Evolutionary conservation across 1,140 invertebrate species (phyloP).

Genomic region (Thrips palmi): DNA sequence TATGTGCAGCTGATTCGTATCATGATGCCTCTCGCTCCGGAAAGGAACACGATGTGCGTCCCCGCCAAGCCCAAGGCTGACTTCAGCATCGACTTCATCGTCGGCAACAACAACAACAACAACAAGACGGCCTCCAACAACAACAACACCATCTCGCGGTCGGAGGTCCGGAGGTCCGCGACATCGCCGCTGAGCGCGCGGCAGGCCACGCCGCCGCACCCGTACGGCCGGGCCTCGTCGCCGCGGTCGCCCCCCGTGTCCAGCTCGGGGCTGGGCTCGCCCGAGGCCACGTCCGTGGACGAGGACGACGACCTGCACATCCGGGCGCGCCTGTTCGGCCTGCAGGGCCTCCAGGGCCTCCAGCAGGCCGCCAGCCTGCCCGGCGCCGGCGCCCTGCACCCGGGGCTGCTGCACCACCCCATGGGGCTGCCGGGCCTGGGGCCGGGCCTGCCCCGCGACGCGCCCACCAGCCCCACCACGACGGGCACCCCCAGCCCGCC

Average conservation of each 20-base stretch:
- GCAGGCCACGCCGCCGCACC: constrained; percentile 21
- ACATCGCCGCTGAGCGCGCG: constrained; percentile 22
- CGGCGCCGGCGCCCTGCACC: constrained; percentile 23
- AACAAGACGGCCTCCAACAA: constrained; percentile 18
- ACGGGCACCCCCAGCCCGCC: constrained; percentile 25
- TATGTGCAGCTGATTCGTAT: too few species aligned
- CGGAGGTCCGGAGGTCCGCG: constrained; percentile 22
- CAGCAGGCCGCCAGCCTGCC: constrained; percentile 36
- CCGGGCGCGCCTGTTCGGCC: constrained; percentile 39
- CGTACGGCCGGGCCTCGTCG: constrained; percentile 21
- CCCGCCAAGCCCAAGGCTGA: constrained; percentile 81
- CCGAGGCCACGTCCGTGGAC: too few species aligned
- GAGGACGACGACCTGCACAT: constrained; percentile 18
- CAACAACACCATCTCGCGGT: constrained; percentile 16
- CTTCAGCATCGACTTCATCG: constrained; percentile 88
- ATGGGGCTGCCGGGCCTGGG: constrained; percentile 28
- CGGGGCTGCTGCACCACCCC: constrained; percentile 31
- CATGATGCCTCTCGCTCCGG: constrained; percentile 84
- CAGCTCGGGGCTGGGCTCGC: too few species aligned
- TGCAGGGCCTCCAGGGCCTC: constrained; percentile 44
- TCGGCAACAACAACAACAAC: constrained; percentile 37
- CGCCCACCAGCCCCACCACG: constrained; percentile 28
- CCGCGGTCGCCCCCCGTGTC: constrained; percentile 21
- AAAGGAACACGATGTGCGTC: constrained; percentile 61
- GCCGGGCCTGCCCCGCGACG: constrained; percentile 25